Evolutionary conservation across 2,113 vertebrate species (phyloP), one percentile per base, ranked within the genome.

Genomic region (Speoplatyrhinus poulsoni): DNA sequence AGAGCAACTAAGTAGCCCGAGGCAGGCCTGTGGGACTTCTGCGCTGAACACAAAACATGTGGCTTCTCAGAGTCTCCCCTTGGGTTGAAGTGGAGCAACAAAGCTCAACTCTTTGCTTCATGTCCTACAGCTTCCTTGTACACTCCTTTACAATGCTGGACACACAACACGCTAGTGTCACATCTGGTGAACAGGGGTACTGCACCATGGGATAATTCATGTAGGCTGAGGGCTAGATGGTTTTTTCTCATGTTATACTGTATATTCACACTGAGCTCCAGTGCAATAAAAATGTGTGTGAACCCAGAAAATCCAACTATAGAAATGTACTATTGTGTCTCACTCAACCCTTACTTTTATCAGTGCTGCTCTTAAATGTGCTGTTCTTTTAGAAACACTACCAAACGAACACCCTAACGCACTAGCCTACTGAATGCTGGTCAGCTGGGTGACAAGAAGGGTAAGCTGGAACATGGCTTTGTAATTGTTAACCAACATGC

Each of bases 401-500:
- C 26, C 26, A 26, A 26, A 1, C 26, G 26, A 26, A 26, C 26
- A 26, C 26, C 26, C 2, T 26, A 26, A 26, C 26, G 26, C 26
- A 26, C 26, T 26, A 26, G 26, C 1, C 36, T 41, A 41, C 36
- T 41, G 4, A 7, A 41, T 41, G 26, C 26, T 26, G 46, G 15
- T 63, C 36, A 60, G 64, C 2, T 16, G 12, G 69, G 54, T 47
- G 12, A 58, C 36, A 0, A 55, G 16, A 60, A 63, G 16, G 59
- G 60, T 59, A 72, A 67, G 13, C 52, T 71, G 62, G 66, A 80
- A 82, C 69, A 66, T 80, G 75, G 54, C 58, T 78, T 61, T 64
- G 2, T 70, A 84, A 80, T 85, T 60, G 76, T 77, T 88, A 85
- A 87, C 88, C n/a, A 76, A 62, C 60, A 77, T 52, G 83, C 80